Conservation (phyloP, 2,888 invertebrate genomes). For the Drosophila anomalata region DNA sequence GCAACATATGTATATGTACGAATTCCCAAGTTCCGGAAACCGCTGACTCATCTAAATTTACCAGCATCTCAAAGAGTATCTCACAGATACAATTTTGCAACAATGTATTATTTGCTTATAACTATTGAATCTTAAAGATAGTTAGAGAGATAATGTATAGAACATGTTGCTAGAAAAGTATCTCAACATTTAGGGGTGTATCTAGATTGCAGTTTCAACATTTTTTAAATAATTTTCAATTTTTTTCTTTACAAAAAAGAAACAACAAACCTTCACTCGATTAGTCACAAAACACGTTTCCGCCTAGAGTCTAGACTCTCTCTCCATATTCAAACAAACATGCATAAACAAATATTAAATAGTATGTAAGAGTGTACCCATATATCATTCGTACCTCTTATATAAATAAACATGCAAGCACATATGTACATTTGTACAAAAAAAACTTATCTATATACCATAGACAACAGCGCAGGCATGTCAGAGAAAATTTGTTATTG, state of each 20-base stretch:
- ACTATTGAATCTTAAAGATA: not conserved
- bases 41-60: constrained; percentile 13
- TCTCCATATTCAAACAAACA: constrained; percentile 14
- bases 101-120: not conserved
- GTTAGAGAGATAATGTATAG: not conserved
- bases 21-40: constrained; percentile 1
- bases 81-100: constrained; percentile 1
- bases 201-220: not conserved
- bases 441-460: not conserved
- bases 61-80: not conserved
- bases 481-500: constrained; percentile 15
- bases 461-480: not conserved
- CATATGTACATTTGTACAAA: constrained; percentile 12
- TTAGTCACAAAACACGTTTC: constrained; percentile 22
- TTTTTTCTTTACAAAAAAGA: not conserved
- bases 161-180: not conserved
- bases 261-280: constrained; percentile 3
- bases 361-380: constrained; percentile 7
- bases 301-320: constrained; percentile 12
- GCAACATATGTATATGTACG: constrained; percentile 28
- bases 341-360: constrained; percentile 24
- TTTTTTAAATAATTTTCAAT: not conserved
- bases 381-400: not conserved
- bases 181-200: not conserved
- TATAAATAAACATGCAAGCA: constrained; percentile 9